Evolutionary conservation across 2,113 vertebrate genomes (phyloP).

Genomic region (Mugil cephalus): DNA sequence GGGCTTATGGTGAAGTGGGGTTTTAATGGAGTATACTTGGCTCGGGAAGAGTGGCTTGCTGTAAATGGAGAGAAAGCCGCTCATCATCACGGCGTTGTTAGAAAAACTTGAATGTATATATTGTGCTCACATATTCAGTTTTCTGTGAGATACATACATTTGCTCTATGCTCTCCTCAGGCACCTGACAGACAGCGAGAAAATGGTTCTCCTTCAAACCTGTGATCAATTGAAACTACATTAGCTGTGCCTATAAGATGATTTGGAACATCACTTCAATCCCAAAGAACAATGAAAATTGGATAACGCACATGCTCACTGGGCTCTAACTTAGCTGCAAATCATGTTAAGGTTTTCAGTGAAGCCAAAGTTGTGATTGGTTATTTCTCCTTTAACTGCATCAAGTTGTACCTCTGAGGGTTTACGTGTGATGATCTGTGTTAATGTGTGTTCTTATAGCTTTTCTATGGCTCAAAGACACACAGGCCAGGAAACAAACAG

Average conservation of each 20-base stretch:
- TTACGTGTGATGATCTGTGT: slow-evolving; percentile 76
- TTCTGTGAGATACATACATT: slow-evolving; percentile 60
- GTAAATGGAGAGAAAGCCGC: slow-evolving; percentile 39
- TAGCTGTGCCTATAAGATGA: slow-evolving; percentile 92
- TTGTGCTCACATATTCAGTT: slow-evolving; percentile 65
- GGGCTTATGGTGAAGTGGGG: slow-evolving; percentile 80
- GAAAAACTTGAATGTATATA: slow-evolving; percentile 42
- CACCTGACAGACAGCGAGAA: slow-evolving; percentile 88
- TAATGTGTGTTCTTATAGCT: slow-evolving; percentile 78
- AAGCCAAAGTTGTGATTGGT: slow-evolving; percentile 84
- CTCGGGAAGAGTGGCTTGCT: slow-evolving; percentile 34
- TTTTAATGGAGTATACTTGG: slow-evolving; percentile 84
- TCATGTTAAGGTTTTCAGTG: slow-evolving; percentile 88
- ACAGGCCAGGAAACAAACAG: slow-evolving; percentile 61
- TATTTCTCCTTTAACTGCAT: slow-evolving; percentile 85
- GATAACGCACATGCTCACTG: slow-evolving; percentile 88
- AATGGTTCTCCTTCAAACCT: slow-evolving; percentile 87
- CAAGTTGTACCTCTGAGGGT: slow-evolving; percentile 80
- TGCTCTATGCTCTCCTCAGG: slow-evolving; percentile 77
- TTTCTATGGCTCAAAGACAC: slow-evolving; percentile 75
- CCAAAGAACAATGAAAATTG: slow-evolving; percentile 91
- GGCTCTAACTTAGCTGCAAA: slow-evolving; percentile 85
- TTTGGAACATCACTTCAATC: slow-evolving; percentile 92
- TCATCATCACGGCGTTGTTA: slow-evolving; percentile 49
- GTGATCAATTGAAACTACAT: slow-evolving; percentile 93